Base-by-base conservation (phyloP, 1,140 invertebrate genomes). In the Drosophila repleta region DNA sequence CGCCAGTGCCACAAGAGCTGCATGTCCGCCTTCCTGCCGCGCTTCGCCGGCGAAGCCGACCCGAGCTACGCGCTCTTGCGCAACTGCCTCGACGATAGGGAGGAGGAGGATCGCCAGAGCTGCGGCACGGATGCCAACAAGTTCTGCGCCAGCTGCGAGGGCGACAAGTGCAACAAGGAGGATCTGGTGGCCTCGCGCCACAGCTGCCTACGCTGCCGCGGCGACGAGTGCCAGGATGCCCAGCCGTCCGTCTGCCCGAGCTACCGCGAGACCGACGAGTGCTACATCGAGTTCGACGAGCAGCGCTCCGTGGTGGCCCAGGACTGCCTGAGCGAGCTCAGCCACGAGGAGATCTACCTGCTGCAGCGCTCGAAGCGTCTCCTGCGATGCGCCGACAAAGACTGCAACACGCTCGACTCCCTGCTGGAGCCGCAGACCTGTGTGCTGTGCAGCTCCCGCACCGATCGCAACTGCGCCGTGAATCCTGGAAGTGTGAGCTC, bases 221-320 rank as follows among this genome's bases (percentile, higher is more conserved):
- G 72, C 10, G 87, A 89, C 11, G 83, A 46, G 3, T 91, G 90
- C 35, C 80, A 89, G 48, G 24, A 61, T 3, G 53, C 80, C 0
- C 37, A 74, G 52, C 20, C 74, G 0, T 18, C 46, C 18, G 51
- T 39, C 5, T 91, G 90, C 17, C 11, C 74, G 1, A 79, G 65
- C 35, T 91, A 90, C 26, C 72, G 90, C 3, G 56, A 74, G 18
- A 49, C 43, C 11, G 90, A 91, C 35, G 58, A 79, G 17, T 91
- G 90, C 55, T 85, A 67, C 56, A 69, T 89, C 0, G 51, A 75
- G 41, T 90, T 82, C 32, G 87, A 91, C 41, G 90, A 91, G 57
- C 41, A 74, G 17, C 61, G 67, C 5, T 71, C 70, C 0, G 46
- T 90, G 13, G 43, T 61, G 0, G 55, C 51, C 0, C 39, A 80